Base-by-base conservation (phyloP, 2,797 vertebrate genomes). In the Sebastes elongatus region DNA sequence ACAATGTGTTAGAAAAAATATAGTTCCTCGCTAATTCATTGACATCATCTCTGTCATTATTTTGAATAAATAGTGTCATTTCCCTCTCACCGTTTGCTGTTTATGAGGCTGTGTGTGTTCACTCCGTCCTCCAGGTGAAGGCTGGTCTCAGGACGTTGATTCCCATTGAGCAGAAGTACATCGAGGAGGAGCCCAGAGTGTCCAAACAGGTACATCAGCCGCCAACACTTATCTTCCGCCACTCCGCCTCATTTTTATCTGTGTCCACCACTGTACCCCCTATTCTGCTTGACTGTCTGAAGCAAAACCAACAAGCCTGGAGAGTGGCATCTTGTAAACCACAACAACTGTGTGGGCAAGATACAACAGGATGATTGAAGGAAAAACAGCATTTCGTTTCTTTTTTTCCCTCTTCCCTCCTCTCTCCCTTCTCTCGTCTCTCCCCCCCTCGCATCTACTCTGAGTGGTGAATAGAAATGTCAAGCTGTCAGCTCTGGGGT, bases 131-230 rank as follows among this genome's bases (percentile, higher is more conserved):
- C 80, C 88, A 99, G 98, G 97, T 99, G 92, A 99, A 98, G 96
- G 98, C 98, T 91, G 97, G 98, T 89, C 94, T 99, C 92, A 96
- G 96, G 95, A 98, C 98, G 63, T 91, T 99, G 95, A 96, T 97
- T 89, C 98, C 98, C 88, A 97, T 97, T 92, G 98, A 99, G 94
- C 96, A 97, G 96, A 99, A 99, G 94, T 99, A 99, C 85, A 98
- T 99, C 68, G 98, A 99, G 95, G 98, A 98, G 90, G 98, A 99
- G 93, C 95, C 97, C 91, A 97, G 95, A 95, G 97, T 99, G 93
- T 99, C 98, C 92, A 99, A 99, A 96, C 98, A 99, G 98, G 98
- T 99, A 98, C 95, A 84, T 78, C 76, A 82, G 65, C 57, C 55
- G 72, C 65, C 53, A 56, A 32, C 61, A 22, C 67, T 72, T 73